A percentile compares a stretch with the other conserved stretches of the same genome.
These are phyloP conservation scores for Hofmannophila pseudospretella DNA, from an alignment of 2,888 invertebrate species.

Conservation along the genomic window DNA sequence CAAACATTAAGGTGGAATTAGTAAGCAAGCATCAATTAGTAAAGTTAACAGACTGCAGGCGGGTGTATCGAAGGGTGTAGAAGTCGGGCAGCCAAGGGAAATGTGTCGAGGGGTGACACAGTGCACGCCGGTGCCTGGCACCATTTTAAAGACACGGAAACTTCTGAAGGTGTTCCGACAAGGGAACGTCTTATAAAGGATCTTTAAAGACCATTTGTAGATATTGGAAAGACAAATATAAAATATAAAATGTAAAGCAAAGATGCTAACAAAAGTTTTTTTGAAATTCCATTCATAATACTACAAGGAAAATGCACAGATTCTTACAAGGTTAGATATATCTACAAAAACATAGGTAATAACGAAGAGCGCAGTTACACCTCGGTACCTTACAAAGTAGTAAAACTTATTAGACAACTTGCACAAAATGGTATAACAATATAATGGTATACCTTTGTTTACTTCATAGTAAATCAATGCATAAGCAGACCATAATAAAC, in stretches of 20 bases:
- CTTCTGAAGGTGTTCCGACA: slow-evolving; percentile 26
- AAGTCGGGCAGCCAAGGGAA: slow-evolving; percentile 24
- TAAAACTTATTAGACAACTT: too few species aligned
- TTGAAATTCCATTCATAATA: not conserved
- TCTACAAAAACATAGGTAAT: too few species aligned
- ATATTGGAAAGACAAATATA: too few species aligned
- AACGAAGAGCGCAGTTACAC: too few species aligned
- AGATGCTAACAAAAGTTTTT: too few species aligned
- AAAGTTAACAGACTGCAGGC: slow-evolving; percentile 22
- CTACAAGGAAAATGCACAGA: not conserved
- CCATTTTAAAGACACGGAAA: slow-evolving; percentile 26
- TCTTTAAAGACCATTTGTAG: too few species aligned
- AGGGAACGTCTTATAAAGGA: not conserved
- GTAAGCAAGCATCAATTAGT: slow-evolving; percentile 26
- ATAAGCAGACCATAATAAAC: too few species aligned
- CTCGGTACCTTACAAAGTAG: too few species aligned
- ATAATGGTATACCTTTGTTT: too few species aligned
- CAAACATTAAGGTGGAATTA: not conserved
- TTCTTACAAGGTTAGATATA: too few species aligned
- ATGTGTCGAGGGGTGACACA: slow-evolving; percentile 41
- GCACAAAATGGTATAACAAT: not conserved
- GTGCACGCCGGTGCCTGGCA: slow-evolving; percentile 54
- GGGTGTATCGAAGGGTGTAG: slow-evolving; percentile 33
- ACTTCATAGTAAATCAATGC: too few species aligned
- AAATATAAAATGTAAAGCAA: too few species aligned